Evolutionary conservation across 1,140 invertebrate genomes (phyloP).

Genomic region (Lasaia peninsularis): DNA sequence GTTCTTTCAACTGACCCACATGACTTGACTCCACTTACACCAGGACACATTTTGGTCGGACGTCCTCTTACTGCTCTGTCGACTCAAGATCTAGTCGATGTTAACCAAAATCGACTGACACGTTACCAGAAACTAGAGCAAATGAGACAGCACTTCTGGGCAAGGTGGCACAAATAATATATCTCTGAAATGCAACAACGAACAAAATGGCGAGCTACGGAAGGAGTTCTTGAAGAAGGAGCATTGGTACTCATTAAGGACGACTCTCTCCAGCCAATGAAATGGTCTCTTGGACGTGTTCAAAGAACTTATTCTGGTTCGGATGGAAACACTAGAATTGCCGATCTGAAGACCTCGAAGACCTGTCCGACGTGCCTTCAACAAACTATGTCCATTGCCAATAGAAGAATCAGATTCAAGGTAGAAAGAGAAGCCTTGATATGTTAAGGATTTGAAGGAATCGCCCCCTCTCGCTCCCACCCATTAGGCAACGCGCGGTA

Average conservation of each 20-base stretch:
- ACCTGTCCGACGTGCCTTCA: no score
- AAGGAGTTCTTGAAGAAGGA: not conserved
- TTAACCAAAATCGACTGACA: not conserved
- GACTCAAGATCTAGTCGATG: not conserved
- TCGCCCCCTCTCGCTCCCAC: no score
- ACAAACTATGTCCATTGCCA: no score
- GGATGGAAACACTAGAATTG: not conserved
- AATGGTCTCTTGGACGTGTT: not conserved
- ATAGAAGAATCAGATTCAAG: not conserved
- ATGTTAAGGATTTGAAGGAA: no score
- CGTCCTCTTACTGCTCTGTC: no score
- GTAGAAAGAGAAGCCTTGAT: no score
- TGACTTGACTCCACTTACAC: no score
- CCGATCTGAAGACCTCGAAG: not conserved
- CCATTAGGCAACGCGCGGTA: no score
- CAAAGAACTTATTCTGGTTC: not conserved
- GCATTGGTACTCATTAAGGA: not conserved
- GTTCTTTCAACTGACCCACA: no score
- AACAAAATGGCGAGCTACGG: not conserved
- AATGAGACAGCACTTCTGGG: not conserved
- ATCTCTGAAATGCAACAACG: not conserved
- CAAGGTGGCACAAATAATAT: not conserved
- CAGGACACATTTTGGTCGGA: conserved; percentile 42
- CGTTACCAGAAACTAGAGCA: not conserved
- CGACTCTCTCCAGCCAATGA: not conserved